phyloP scores from a whole-genome alignment of 1,140 invertebrate genomes.

The Diabrotica virgifera region DNA sequence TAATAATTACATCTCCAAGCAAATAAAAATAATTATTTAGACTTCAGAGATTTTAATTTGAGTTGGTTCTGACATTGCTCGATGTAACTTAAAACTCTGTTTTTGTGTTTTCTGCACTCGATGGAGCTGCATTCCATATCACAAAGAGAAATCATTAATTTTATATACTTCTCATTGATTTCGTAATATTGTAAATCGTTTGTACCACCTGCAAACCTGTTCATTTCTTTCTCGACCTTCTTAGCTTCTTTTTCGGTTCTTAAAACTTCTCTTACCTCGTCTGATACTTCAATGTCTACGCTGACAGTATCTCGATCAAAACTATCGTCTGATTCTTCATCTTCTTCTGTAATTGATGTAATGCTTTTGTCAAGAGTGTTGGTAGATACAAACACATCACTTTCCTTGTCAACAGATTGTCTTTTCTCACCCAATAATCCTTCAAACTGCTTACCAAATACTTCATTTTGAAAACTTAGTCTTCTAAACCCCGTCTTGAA shows the following conservation, averaged over 20 bases:
- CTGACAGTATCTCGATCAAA: conserved; percentile 5
- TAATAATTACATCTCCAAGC: too few relatives aligned
- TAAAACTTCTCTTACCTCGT: conserved; percentile 10
- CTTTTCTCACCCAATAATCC: background rate
- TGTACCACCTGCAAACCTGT: conserved; percentile 20
- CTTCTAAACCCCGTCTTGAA: conserved; percentile 11
- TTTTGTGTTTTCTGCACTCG: conserved; percentile 24
- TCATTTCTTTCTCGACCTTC: conserved; percentile 26
- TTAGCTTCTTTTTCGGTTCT: conserved; percentile 21
- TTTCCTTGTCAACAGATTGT: background rate
- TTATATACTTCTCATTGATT: conserved; percentile 28
- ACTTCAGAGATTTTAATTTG: conserved; percentile 19
- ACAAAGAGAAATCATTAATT: conserved; percentile 23
- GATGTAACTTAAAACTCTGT: conserved; percentile 24
- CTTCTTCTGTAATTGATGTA: background rate
- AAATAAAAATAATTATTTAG: background rate
- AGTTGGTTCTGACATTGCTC: conserved; percentile 24
- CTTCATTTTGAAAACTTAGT: conserved; percentile 19
- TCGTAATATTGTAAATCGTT: conserved; percentile 30
- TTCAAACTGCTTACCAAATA: background rate
- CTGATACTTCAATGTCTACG: conserved; percentile 19
- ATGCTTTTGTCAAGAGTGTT: background rate
- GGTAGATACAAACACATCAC: background rate
- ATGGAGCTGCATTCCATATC: conserved; percentile 22
- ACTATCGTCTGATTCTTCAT: background rate